Percentiles rank a stretch among this genome's conserved stretches.
phyloP scores from a whole-genome alignment of 2,797 vertebrate genomes.

The Holocentrus rufus region DNA sequence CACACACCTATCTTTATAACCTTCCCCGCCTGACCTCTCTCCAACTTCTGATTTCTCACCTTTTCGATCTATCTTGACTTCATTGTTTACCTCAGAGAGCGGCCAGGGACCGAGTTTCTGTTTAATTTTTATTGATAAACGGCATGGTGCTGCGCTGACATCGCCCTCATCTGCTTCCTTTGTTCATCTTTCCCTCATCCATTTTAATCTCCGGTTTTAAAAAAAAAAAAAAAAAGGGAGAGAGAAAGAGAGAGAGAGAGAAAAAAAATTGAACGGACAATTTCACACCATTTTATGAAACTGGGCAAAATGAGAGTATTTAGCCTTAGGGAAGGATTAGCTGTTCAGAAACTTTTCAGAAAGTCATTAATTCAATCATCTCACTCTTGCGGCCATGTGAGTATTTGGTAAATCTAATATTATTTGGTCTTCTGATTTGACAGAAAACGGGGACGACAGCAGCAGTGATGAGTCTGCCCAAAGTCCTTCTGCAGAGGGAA shows the following conservation, averaged over 20 bases:
- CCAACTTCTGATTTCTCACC: conserved; percentile 46
- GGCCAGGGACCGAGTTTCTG: conserved; percentile 47
- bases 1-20: conserved; percentile 38
- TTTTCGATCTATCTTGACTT: conserved; percentile 32
- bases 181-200: conserved; percentile 47
- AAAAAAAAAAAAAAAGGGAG: background rate
- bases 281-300: background rate
- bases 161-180: conserved; percentile 70
- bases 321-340: background rate
- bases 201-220: conserved; percentile 14
- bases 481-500: conserved; percentile 93
- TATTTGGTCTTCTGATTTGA: conserved; percentile 50
- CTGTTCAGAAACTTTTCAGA: background rate
- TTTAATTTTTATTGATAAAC: conserved; percentile 33
- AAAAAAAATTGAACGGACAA: background rate
- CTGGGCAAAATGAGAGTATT: background rate
- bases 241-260: background rate
- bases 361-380: background rate
- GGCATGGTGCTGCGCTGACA: conserved; percentile 76
- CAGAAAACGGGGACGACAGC: conserved; percentile 94
- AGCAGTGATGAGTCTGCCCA: conserved; percentile 94
- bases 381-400: background rate
- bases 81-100: conserved; percentile 43
- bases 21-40: conserved; percentile 20
- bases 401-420: background rate